Conservation (phyloP, 2,797 vertebrate genomes). For the Leptodactylus fallax region DNA sequence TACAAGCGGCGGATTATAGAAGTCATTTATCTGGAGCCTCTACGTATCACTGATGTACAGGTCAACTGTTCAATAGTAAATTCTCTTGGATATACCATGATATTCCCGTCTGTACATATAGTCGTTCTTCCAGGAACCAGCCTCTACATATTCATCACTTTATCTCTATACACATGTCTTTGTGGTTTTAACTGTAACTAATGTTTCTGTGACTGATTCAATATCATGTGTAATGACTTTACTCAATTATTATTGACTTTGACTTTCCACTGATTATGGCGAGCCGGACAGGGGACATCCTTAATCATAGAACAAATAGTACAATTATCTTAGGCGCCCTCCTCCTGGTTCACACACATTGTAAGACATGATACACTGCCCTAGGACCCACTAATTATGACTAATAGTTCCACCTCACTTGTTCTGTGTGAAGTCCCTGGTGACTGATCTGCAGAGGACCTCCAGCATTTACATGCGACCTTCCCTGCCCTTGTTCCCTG, state of each 20-base stretch:
- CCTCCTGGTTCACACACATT: not conserved
- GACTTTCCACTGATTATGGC: not conserved
- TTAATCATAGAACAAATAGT: not conserved
- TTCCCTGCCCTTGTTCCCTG: not conserved
- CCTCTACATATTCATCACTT: not conserved
- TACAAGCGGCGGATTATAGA: not conserved
- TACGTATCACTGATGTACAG: not conserved
- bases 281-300: not conserved
- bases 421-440: not conserved
- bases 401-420: not conserved
- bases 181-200: constrained; percentile 37
- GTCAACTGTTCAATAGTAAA: not conserved
- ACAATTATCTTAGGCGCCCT: not conserved
- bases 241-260: not conserved
- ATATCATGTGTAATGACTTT: not conserved
- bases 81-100: constrained; percentile 11
- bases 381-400: not conserved
- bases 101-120: not conserved
- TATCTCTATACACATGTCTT: not conserved
- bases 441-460: not conserved
- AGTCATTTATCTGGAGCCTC: not conserved
- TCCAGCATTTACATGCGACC: not conserved
- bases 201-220: not conserved
- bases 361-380: not conserved
- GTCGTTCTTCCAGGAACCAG: constrained; percentile 6